Base-by-base conservation (phyloP, 1,140 invertebrate species). In the Venturia canescens region DNA sequence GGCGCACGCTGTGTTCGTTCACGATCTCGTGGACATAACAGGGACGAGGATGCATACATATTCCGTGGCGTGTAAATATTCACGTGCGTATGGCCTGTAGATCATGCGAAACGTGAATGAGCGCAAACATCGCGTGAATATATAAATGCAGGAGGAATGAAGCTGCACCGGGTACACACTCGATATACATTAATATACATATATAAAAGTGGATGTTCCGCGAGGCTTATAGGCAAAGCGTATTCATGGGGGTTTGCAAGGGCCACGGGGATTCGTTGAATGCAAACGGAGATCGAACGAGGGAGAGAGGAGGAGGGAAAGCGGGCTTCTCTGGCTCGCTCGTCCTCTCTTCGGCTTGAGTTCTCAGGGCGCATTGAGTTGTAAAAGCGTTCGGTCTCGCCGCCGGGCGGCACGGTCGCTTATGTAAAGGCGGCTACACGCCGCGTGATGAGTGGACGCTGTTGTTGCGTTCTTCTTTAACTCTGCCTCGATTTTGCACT, bases 381-480 rank as follows among this genome's bases (percentile, higher is more conserved):
- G 91, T 92, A 92, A 92, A 91, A 91, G 90, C 90, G 87, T 88
- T 90, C 86, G 90, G 83, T 88, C 86, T 90, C 87, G 88, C 90
- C 90, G 90, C 87, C 88, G 86, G 90, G 89, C 90, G 90, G 91
- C 90, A 90, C 87, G 86, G 87, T 89, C 89, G 89, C 89, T 90
- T 92, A 91, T 91, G 90, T 91, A 91, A 92, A 92, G 87, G 90
- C 90, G 89, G 85, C 90, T 90, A 90, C 91, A 90, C 87, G 90
- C 90, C 91, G 89, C 87, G 90, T 92, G 91, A 92, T 92, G 91
- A 91, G 90, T 91, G 90, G 90, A 92, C 76, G 89, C 88, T 91
- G 91, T 91, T 90, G 84, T 87, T 85, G 82, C 87, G 86, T 90
- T 88, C 87, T 89, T 90, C 88, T 91, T 90, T 87, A 89, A 88